Conservation (phyloP, 2,113 vertebrate species). For the Eubucco bourcierii region DNA sequence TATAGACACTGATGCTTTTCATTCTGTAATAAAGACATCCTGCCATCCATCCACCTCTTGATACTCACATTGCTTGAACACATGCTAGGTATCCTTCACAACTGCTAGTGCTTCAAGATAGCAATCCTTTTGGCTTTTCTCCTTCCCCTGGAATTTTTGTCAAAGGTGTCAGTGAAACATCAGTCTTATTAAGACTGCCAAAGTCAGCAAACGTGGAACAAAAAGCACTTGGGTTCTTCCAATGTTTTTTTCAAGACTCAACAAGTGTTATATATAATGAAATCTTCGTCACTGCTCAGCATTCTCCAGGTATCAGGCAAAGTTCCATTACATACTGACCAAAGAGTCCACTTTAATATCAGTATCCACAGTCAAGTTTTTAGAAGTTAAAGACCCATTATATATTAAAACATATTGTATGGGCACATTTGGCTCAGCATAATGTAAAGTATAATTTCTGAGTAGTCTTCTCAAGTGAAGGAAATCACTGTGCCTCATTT, state of each 20-base stretch:
- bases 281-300: not conserved
- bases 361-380: not conserved
- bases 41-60: not conserved
- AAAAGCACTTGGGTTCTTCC: not conserved
- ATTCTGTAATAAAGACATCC: not conserved
- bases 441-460: not conserved
- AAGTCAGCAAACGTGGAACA: not conserved
- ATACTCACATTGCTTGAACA: not conserved
- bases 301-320: not conserved
- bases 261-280: not conserved
- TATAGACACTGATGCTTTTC: not conserved
- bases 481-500: not conserved
- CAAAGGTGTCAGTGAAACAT: not conserved
- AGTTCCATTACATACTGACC: not conserved
- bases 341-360: not conserved
- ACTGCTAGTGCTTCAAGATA: not conserved
- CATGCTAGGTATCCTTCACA: not conserved
- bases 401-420: not conserved
- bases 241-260: not conserved
- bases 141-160: not conserved
- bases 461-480: not conserved
- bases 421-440: not conserved
- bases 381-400: not conserved
- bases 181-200: not conserved
- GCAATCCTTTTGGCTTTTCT: not conserved